Evolutionary conservation across 2,888 invertebrate species (phyloP).

Genomic region (Euclidia mi): DNA sequence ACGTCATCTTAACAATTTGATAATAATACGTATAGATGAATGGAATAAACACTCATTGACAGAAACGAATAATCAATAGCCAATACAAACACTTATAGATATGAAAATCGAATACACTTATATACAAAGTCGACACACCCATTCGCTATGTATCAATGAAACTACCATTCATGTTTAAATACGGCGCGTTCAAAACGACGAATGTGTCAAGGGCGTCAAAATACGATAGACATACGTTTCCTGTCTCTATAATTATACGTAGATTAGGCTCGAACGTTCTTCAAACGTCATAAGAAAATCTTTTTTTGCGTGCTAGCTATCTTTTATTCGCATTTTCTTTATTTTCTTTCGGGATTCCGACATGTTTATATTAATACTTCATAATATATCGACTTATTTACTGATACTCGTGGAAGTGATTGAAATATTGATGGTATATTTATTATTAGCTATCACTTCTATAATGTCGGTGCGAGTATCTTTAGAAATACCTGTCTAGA

Average conservation of each 20-base stretch:
- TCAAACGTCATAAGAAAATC: conserved; percentile 22
- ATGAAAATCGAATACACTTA: conserved; percentile 11
- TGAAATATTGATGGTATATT: conserved; percentile 47
- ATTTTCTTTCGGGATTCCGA: conserved; percentile 16
- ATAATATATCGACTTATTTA: conserved; percentile 35
- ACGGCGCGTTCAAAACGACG: conserved; percentile 69
- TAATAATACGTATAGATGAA: no score
- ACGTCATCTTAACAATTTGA: no score
- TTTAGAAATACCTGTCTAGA: conserved; percentile 37
- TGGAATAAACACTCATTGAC: no score
- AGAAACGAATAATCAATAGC: conserved; percentile 25
- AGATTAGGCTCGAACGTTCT: conserved; percentile 40
- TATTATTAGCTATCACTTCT: conserved; percentile 30
- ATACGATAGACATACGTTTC: conserved; percentile 68
- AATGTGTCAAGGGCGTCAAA: conserved; percentile 72
- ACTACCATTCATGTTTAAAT: conserved; percentile 81
- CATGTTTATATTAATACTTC: conserved; percentile 40
- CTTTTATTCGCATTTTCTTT: conserved; percentile 34
- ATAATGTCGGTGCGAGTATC: conserved; percentile 18
- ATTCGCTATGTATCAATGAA: conserved; percentile 72
- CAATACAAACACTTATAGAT: conserved; percentile 34
- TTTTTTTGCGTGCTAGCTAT: conserved; percentile 21
- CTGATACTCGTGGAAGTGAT: conserved; percentile 24
- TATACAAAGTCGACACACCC: conserved; percentile 69
- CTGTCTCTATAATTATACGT: conserved; percentile 51